These are phyloP conservation scores for Bos indicus DNA, from an alignment of 2,113 vertebrate species.

Conservation along the genomic window DNA sequence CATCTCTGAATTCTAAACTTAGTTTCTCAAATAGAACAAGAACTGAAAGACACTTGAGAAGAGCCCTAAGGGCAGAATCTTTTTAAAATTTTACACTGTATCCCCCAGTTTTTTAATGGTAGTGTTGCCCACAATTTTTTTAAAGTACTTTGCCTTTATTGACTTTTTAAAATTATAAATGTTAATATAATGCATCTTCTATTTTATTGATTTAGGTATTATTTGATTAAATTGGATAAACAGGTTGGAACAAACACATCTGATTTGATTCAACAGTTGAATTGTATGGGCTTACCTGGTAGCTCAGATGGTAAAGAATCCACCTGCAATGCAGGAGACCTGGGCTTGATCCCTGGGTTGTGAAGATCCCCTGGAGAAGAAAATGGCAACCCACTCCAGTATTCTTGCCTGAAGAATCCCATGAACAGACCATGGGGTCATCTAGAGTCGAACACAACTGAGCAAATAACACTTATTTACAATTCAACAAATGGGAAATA, in stretches of 20 bases:
- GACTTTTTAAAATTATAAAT: background rate
- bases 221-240: background rate
- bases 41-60: background rate
- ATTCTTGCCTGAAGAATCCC: background rate
- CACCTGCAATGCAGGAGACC: background rate
- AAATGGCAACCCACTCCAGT: background rate
- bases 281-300: background rate
- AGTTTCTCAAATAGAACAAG: background rate
- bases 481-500: background rate
- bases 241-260: background rate
- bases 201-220: background rate
- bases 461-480: background rate
- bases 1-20: background rate
- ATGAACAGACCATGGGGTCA: background rate
- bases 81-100: background rate
- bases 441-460: background rate
- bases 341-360: background rate
- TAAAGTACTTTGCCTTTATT: background rate
- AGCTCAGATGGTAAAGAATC: background rate
- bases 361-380: background rate
- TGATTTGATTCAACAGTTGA: background rate
- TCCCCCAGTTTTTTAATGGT: background rate
- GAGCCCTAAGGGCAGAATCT: background rate
- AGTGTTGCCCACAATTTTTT: background rate
- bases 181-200: background rate